Percentiles rank a stretch among this genome's conserved stretches.
These are phyloP conservation scores for Rhizoglyphus robini DNA, from an alignment of 1,140 invertebrate genomes.

Conservation along the genomic window DNA sequence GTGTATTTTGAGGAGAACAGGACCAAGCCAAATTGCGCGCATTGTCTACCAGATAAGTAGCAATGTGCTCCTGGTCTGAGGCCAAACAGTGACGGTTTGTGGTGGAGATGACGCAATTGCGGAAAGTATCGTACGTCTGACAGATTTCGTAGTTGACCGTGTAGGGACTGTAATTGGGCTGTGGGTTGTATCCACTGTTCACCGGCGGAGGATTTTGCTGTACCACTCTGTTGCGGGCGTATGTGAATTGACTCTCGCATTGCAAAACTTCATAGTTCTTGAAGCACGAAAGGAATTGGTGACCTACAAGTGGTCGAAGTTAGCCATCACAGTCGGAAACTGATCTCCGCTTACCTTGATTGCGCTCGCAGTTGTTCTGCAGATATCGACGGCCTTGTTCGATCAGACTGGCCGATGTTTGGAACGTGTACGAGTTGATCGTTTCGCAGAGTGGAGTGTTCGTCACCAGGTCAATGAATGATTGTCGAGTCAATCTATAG, in stretches of 20 bases:
- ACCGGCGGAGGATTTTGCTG: background rate
- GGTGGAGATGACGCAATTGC: constrained; percentile 20
- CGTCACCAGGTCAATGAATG: background rate
- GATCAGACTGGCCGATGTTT: background rate
- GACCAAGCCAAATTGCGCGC: constrained; percentile 23
- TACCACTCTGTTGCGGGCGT: background rate
- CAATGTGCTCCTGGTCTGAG: constrained; percentile 14
- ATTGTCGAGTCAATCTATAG: background rate
- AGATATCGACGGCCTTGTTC: background rate
- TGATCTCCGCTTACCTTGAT: background rate
- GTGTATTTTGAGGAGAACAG: constrained; percentile 12
- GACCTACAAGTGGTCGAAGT: background rate
- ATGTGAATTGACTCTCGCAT: background rate
- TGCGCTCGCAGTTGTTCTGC: background rate
- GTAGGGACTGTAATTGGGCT: background rate
- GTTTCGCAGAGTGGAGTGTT: constrained; percentile 11
- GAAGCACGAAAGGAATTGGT: background rate
- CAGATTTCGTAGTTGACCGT: background rate
- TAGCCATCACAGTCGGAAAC: background rate
- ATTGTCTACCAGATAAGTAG: constrained; percentile 24
- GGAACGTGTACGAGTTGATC: background rate
- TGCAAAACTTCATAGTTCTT: background rate
- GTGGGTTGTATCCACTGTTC: background rate
- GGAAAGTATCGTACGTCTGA: constrained; percentile 20
- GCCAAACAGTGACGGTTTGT: constrained; percentile 16